Conservation (phyloP, 2,113 vertebrate species). For the Rhea pennata region DNA sequence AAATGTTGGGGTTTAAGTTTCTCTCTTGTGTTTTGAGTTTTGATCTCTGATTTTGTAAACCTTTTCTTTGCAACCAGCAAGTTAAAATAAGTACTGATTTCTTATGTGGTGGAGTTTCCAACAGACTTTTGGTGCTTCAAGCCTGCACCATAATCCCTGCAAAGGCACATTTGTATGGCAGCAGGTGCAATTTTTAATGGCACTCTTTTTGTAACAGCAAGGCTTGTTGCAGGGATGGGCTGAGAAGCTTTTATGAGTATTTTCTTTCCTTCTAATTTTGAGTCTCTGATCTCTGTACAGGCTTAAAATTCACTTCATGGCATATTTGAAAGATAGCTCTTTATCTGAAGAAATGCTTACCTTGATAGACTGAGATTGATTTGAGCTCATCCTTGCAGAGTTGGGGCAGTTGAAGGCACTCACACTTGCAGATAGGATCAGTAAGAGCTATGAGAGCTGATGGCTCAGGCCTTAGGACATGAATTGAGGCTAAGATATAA, state of each 20-base stretch:
- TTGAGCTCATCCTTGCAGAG: not conserved
- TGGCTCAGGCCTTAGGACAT: not conserved
- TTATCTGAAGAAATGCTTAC: not conserved
- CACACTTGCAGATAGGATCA: not conserved
- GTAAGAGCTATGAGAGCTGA: not conserved
- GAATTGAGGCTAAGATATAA: not conserved
- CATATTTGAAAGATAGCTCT: not conserved
- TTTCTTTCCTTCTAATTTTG: not conserved
- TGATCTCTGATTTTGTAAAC: not conserved
- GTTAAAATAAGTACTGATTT: not conserved
- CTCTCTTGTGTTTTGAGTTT: not conserved
- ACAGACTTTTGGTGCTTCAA: not conserved
- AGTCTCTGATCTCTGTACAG: not conserved
- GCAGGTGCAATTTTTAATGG: no score
- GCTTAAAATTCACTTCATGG: not conserved
- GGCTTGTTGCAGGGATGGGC: not conserved
- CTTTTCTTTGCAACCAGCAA: not conserved
- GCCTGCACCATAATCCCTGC: fast-evolving
- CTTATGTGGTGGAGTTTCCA: not conserved
- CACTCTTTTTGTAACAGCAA: not conserved
- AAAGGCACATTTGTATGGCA: not conserved
- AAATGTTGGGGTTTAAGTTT: fast-evolving
- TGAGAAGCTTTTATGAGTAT: not conserved
- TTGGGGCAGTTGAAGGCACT: not conserved
- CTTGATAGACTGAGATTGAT: not conserved